These are phyloP conservation scores for Sigmodon hispidus DNA, from an alignment of 2,113 vertebrate species.

Conservation along the genomic window DNA sequence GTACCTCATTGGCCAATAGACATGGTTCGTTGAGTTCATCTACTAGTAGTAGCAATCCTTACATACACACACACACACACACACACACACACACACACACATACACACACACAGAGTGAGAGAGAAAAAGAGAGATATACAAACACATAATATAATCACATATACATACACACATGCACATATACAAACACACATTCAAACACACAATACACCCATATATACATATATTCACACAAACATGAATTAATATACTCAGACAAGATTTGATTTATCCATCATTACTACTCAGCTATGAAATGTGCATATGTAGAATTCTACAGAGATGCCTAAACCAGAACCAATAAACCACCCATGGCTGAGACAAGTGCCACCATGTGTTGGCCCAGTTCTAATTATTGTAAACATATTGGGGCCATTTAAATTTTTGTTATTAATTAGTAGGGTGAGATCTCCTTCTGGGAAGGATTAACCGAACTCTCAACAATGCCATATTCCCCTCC, in stretches of 20 bases:
- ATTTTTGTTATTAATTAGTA: background rate
- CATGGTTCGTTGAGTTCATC: background rate
- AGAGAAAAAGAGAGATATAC: too few species aligned
- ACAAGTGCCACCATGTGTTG: background rate
- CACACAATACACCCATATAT: background rate
- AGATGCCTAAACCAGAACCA: background rate
- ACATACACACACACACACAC: background rate
- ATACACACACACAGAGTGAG: background rate
- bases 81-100: background rate
- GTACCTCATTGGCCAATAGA: background rate
- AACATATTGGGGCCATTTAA: background rate
- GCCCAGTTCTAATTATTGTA: background rate
- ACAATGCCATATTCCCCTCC: background rate
- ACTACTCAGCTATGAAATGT: conserved; percentile 4
- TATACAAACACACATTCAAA: background rate
- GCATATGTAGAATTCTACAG: background rate
- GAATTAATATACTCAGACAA: background rate
- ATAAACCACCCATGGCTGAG: background rate
- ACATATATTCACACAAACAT: background rate
- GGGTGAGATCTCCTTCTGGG: background rate
- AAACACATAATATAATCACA: background rate
- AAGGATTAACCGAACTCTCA: background rate
- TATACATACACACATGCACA: background rate
- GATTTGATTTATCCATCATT: background rate
- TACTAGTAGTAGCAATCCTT: background rate